Base-by-base conservation (phyloP, 2,888 invertebrate species). In the Epistrophella euchroma region DNA sequence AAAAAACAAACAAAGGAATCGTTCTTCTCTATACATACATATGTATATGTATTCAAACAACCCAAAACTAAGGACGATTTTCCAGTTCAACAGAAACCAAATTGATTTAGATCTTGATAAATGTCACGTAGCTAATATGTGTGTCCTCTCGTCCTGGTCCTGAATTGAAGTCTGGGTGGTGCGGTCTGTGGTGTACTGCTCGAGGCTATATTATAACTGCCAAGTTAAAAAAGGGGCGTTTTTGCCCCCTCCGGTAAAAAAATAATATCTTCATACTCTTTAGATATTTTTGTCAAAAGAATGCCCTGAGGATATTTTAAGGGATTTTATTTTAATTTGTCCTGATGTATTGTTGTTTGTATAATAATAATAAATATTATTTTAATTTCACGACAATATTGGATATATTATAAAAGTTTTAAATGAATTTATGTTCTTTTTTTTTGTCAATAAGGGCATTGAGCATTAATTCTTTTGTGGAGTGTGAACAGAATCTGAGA, bases 51-150 rank as follows among this genome's bases (percentile, higher is more conserved):
- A n/a, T 47, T 56, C 35, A 28, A 56, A 56, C 15, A 7, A 25
- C 52, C 52, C 25, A 60, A 25, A 28, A 35, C 11, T 64, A 74
- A 25, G 66, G 58, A 56, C 22, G 15, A 47, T 73, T 75, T 75
- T 68, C 66, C 79, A 70, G 35, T 70, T 56, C 28, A 73, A 40
- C 62, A 70, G 32, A 74, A 66, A 60, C 32, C 58, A 76, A 82
- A 70, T 70, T 73, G 55, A n/a, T 62, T 40, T 25, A 15, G 70
- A 60, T 78, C 75, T 75, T 32, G 35, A 19, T 40, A 52, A 83
- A 80, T 85, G 85, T 80, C 85, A 80, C 85, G 85, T 84, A 70
- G 28, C 66, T 60, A 72, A 64, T 70, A 75, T 64, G 40, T 47
- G 62, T 19, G 35, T 2, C 17, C 28, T 74, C 10, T 40, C 1